Conservation (phyloP, 2,113 vertebrate species). For the Athene cunicularia region DNA sequence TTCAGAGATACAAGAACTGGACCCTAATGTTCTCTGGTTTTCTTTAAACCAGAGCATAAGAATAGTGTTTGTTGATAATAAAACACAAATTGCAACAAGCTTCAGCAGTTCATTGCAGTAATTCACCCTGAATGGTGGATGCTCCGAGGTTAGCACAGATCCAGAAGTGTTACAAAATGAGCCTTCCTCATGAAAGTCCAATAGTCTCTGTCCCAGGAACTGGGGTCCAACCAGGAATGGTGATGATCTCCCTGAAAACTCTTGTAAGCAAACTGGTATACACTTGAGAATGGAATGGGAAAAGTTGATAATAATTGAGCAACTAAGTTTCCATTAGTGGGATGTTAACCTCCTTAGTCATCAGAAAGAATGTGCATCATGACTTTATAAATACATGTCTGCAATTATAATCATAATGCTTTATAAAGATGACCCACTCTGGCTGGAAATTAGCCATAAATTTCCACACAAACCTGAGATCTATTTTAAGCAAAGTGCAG, state of each 20-base stretch:
- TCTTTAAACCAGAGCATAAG: neutral
- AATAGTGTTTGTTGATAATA: rapidly evolving
- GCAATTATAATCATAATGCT: neutral
- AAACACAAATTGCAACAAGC: neutral
- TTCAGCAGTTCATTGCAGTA: neutral
- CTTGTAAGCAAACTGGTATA: neutral
- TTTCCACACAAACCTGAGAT: constrained; percentile 21
- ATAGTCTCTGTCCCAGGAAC: neutral
- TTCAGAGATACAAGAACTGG: neutral
- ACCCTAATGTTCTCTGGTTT: neutral
- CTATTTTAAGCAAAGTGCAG: neutral
- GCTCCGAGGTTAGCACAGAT: neutral
- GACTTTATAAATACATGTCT: neutral
- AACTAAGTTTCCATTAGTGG: neutral
- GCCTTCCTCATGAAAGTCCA: neutral
- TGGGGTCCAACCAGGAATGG: neutral
- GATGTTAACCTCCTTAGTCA: constrained; percentile 9
- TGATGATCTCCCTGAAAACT: neutral
- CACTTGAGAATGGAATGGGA: neutral
- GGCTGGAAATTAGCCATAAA: neutral
- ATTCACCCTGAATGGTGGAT: neutral
- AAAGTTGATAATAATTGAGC: neutral
- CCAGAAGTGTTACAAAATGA: neutral
- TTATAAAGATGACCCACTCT: neutral
- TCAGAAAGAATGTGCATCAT: neutral